Conservation (phyloP, 2,797 vertebrate genomes). For the Lithobates sylvaticus region DNA sequence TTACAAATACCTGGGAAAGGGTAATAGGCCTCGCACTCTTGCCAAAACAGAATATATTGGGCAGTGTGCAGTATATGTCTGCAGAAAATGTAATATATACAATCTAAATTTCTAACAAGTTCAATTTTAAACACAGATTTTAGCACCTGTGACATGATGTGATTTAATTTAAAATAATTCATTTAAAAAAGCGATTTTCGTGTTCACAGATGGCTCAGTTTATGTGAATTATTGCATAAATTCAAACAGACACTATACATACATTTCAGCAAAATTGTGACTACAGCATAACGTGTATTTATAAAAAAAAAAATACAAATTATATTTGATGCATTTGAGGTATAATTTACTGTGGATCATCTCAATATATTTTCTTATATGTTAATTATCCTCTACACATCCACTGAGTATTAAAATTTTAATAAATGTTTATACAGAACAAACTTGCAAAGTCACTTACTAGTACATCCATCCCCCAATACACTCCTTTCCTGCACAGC, state of each 20-base stretch:
- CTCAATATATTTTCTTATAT: too few relatives aligned
- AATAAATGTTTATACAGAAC: too few relatives aligned
- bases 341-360: too few relatives aligned
- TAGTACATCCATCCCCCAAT: too few relatives aligned
- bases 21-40: too few relatives aligned
- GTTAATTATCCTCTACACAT: too few relatives aligned
- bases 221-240: slow-evolving; percentile 11
- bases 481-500: too few relatives aligned
- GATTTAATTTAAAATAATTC: slow-evolving; percentile 17
- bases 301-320: too few relatives aligned
- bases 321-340: too few relatives aligned
- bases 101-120: slow-evolving; percentile 11
- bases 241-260: neutral
- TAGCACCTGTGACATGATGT: slow-evolving; percentile 17
- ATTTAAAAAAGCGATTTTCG: slow-evolving; percentile 12
- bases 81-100: neutral
- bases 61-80: neutral
- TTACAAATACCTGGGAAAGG: too few relatives aligned
- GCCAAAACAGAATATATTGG: neutral
- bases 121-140: slow-evolving; percentile 20
- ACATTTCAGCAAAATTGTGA: neutral
- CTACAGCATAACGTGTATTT: neutral
- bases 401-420: too few relatives aligned
- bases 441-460: too few relatives aligned
- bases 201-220: neutral